Conservation (phyloP, 2,888 invertebrate genomes). For the Rotaria socialis region DNA sequence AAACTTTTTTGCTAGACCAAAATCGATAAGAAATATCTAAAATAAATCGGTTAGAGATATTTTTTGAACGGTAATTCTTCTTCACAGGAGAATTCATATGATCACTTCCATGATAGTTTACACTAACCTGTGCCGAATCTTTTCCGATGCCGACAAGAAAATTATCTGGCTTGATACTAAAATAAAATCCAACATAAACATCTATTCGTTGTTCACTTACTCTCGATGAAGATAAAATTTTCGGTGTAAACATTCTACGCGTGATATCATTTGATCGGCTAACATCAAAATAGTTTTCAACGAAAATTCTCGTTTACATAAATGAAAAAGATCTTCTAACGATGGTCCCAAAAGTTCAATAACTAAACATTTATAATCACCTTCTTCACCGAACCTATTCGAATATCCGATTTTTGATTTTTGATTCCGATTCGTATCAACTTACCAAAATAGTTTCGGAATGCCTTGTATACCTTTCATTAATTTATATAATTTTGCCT, state of each 20-base stretch:
- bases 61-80: no score
- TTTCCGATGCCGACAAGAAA: background rate
- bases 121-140: background rate
- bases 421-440: background rate
- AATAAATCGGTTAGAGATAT: background rate
- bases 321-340: constrained; percentile 30
- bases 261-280: constrained; percentile 31
- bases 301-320: background rate
- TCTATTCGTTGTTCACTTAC: background rate
- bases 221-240: constrained; percentile 30
- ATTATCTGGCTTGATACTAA: constrained; percentile 33
- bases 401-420: background rate
- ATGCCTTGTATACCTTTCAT: background rate
- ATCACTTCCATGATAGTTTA: background rate
- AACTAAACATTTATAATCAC: constrained; percentile 18
- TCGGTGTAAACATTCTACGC: constrained; percentile 14
- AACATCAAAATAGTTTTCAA: constrained; percentile 37
- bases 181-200: background rate
- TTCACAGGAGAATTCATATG: background rate
- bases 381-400: constrained; percentile 5
- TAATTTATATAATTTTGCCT: constrained; percentile 3
- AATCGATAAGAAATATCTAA: constrained; percentile 11
- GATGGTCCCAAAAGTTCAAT: constrained; percentile 16
- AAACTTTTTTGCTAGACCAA: constrained; percentile 33
- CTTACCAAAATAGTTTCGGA: background rate